These are phyloP conservation scores for Protobothrops flavoviridis DNA, from an alignment of 2,113 vertebrate genomes.

Conservation along the genomic window DNA sequence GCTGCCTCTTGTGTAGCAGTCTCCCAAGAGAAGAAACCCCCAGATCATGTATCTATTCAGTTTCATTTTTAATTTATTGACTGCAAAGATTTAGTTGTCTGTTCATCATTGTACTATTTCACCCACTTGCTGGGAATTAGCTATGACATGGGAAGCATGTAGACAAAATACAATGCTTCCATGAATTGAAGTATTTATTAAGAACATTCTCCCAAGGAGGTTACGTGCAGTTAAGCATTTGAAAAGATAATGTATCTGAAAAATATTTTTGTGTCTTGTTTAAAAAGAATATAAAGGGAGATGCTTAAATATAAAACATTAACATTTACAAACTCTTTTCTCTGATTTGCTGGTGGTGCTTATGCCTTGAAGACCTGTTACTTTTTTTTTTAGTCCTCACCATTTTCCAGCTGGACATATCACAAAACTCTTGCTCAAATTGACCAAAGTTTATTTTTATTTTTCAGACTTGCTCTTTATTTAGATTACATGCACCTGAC, in stretches of 20 bases:
- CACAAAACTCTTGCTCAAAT: slow-evolving; percentile 2
- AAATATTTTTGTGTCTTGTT: neutral
- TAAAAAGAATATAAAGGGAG: neutral
- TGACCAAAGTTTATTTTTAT: neutral
- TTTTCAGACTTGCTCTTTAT: neutral
- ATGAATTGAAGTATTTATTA: neutral
- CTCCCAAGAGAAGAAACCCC: fast-evolving
- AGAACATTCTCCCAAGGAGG: slow-evolving; percentile 2
- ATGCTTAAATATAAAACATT: neutral
- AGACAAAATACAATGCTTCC: neutral
- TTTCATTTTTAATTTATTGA: neutral
- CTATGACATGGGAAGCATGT: neutral
- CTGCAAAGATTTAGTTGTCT: neutral
- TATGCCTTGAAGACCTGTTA: neutral
- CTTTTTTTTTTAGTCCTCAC: neutral
- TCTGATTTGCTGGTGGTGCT: neutral
- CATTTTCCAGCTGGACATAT: slow-evolving; percentile 10
- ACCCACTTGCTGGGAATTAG: neutral
- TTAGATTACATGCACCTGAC: neutral
- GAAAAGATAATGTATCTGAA: neutral
- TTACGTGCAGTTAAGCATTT: neutral
- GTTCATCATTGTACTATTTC: neutral
- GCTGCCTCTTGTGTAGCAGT: neutral
- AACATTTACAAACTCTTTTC: neutral
- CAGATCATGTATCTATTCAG: neutral